phyloP scores from a whole-genome alignment of 2,797 vertebrate species.

The Meriones psammophilus region DNA sequence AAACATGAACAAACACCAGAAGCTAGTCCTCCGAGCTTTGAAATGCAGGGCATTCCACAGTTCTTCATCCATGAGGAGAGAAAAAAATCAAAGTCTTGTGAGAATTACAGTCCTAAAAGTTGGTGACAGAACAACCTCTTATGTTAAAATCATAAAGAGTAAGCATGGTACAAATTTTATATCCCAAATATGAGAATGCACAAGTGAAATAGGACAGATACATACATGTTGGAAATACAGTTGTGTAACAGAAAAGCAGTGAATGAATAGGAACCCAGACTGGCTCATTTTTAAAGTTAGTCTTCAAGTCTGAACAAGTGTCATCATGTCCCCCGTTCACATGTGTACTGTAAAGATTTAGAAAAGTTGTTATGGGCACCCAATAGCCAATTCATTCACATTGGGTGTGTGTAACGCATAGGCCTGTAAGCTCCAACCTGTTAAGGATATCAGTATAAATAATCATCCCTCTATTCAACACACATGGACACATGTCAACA shows the following conservation, averaged over 20 bases:
- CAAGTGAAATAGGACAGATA: slow-evolving; percentile 38
- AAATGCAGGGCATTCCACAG: not conserved
- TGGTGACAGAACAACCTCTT: not conserved
- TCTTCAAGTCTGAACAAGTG: slow-evolving; percentile 24
- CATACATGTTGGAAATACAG: not conserved
- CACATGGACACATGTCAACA: not conserved
- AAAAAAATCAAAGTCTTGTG: slow-evolving; percentile 16
- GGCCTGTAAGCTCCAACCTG: not conserved
- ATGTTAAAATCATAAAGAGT: slow-evolving; percentile 36
- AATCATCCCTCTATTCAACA: not conserved
- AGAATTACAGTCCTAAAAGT: slow-evolving; percentile 51
- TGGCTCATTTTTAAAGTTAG: slow-evolving; percentile 8
- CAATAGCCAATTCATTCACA: slow-evolving; percentile 18
- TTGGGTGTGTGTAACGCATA: not conserved
- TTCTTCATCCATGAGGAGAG: slow-evolving; percentile 11
- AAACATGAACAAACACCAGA: slow-evolving; percentile 68
- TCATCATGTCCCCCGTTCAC: not conserved
- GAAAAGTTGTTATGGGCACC: slow-evolving; percentile 1
- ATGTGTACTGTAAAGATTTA: not conserved
- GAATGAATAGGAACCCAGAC: not conserved
- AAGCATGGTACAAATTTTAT: not conserved
- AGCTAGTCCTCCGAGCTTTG: slow-evolving; percentile 13
- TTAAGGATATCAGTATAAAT: slow-evolving; percentile 24
- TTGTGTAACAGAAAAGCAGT: not conserved
- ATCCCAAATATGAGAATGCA: not conserved